phyloP scores from a whole-genome alignment of 2,113 vertebrate genomes.

The Brachypteracias leptosomus region DNA sequence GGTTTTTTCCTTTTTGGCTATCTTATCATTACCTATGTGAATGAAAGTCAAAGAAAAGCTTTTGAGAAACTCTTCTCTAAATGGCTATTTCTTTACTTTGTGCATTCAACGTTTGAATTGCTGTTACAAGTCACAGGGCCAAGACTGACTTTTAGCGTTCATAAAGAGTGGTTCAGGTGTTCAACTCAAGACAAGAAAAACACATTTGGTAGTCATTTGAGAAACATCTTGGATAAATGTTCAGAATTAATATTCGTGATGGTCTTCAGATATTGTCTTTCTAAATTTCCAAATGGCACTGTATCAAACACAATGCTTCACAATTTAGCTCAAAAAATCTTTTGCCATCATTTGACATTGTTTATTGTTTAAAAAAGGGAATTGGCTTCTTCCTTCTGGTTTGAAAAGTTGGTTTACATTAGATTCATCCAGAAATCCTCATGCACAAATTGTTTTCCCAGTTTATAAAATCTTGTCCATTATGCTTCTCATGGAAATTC shows the following conservation, averaged over 20 bases:
- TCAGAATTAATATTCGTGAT: neutral
- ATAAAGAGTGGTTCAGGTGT: neutral
- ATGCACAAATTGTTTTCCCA: neutral
- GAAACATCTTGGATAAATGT: neutral
- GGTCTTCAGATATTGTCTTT: neutral
- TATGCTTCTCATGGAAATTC: neutral
- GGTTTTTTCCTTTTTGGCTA: neutral
- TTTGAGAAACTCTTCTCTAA: neutral
- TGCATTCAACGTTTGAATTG: neutral
- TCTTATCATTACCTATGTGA: neutral
- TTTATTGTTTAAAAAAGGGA: neutral
- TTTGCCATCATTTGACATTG: neutral
- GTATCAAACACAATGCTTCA: neutral
- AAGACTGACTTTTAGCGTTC: neutral
- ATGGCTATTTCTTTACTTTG: neutral
- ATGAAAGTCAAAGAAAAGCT: neutral
- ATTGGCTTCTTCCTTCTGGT: neutral
- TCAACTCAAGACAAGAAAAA: neutral
- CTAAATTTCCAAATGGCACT: neutral
- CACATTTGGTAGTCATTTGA: neutral
- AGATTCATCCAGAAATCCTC: neutral
- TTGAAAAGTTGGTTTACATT: neutral
- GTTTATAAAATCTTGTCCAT: neutral
- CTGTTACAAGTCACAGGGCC: neutral
- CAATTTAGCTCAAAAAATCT: neutral